Evolutionary conservation across 2,797 vertebrate genomes (phyloP), one percentile per base, ranked within the genome.

Genomic region (Thalassophryne amazonica): DNA sequence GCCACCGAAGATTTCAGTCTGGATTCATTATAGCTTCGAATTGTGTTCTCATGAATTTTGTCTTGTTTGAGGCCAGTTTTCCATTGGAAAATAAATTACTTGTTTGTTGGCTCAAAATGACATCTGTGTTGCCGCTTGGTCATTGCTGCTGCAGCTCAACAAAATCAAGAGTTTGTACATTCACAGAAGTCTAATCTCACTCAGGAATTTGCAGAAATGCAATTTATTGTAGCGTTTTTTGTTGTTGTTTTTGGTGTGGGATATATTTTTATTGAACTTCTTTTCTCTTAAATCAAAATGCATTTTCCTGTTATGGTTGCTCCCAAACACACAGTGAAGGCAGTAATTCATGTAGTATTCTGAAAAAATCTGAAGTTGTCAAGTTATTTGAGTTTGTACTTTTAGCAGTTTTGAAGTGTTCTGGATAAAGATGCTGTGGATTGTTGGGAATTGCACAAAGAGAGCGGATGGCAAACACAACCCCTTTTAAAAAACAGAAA

Each of bases 401-500:
- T 46, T 59, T 48, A 19, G 50, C 24, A 42, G 52, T 40, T 38
- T 48, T 57, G 18, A 29, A 37, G 63, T 63, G 42, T 48, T 60
- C 30, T 71, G 43, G 46, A 48, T 61, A 45, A 68, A 52, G 47
- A 60, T 3, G 13, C 53, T 58, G 42, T 3, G 11, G 78, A 70
- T 73, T 46, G 29, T 41, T 15, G 24, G 67, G 73, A 62, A 75
- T 36, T 46, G 43, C 67, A 75, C 57, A 76, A 75, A 76, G 63
- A 60, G 53, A 74, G 68, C 91, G 88, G 86, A 77, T 62, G 40
- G 67, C 61, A 78, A 83, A 74, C 70, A 68, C 36, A 42, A 78
- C 68, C 71, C 61, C 56, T 72, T 85, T 83, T 81, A 72, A 78
- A 81, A 69, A 73, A 55, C 60, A 80, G 69, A 80, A 80, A 81